These are phyloP conservation scores for Atta texana DNA, from an alignment of 1,140 invertebrate species.

Conservation along the genomic window DNA sequence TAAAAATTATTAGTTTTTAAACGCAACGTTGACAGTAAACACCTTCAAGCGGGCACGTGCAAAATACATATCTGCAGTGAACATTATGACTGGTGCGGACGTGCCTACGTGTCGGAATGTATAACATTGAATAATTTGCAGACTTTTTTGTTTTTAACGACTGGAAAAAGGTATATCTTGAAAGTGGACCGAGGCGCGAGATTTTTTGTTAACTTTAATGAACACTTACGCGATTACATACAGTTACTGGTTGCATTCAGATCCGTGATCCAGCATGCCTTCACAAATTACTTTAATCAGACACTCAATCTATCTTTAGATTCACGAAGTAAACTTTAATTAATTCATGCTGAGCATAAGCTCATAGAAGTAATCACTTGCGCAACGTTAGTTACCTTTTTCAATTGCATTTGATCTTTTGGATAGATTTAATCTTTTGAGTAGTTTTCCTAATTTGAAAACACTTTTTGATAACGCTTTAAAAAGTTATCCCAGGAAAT, in stretches of 20 bases:
- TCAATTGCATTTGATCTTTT: background rate
- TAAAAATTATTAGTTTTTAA: background rate
- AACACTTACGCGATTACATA: constrained; percentile 29
- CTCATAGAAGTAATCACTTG: background rate
- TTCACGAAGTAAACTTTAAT: background rate
- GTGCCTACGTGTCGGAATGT: background rate
- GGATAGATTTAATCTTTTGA: background rate
- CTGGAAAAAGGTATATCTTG: background rate
- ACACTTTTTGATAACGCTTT: background rate
- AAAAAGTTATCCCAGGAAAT: background rate
- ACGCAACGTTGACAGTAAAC: constrained; percentile 1
- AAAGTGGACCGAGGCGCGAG: background rate
- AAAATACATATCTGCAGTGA: constrained; percentile 27
- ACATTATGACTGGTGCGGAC: background rate
- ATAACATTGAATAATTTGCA: constrained; percentile 3
- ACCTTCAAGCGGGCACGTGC: background rate
- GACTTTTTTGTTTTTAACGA: constrained; percentile 29
- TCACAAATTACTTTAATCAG: constrained; percentile 11
- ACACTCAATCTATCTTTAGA: background rate
- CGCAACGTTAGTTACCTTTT: background rate
- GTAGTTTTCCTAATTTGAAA: too few relatives aligned
- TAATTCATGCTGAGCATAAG: background rate
- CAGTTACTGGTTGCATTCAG: background rate
- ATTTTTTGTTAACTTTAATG: constrained; percentile 14
- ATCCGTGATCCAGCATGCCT: background rate